Conservation (phyloP, 2,888 invertebrate species). For the Tethea ocularis region DNA sequence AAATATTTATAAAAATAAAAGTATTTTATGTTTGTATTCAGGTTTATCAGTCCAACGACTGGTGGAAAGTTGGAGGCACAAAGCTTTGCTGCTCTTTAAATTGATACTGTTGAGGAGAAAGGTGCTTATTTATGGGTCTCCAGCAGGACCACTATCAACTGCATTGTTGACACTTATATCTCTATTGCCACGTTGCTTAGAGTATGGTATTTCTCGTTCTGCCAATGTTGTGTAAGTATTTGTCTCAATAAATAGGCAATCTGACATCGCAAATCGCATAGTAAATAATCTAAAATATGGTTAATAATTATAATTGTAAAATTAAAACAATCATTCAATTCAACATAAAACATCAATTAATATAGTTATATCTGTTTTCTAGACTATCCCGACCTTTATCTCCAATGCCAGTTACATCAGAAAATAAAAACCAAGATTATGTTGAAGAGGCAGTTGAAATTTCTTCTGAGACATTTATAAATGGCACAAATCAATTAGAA, state of each 20-base stretch:
- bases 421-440: constrained; percentile 46
- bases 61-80: constrained; percentile 94
- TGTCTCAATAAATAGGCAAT: too few relatives aligned
- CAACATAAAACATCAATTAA: neutral
- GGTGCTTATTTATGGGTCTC: constrained; percentile 96
- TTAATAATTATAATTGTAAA: too few relatives aligned
- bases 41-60: constrained; percentile 93
- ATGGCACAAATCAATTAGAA: constrained; percentile 60
- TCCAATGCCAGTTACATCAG: constrained; percentile 50
- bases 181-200: constrained; percentile 94
- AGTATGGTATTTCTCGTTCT: constrained; percentile 91
- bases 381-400: constrained; percentile 74
- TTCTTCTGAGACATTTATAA: constrained; percentile 50
- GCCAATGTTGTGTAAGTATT: constrained; percentile 90
- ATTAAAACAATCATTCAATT: too few relatives aligned
- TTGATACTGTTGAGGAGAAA: constrained; percentile 93
- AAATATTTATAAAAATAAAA: too few relatives aligned
- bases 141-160: constrained; percentile 94
- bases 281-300: too few relatives aligned
- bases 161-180: constrained; percentile 95
- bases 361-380: constrained; percentile 29
- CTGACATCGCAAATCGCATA: too few relatives aligned
- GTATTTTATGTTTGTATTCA: constrained; percentile 72
- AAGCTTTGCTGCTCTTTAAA: constrained; percentile 96
- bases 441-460: constrained; percentile 45